Evolutionary conservation across 2,888 invertebrate genomes (phyloP), one percentile per base, ranked within the genome.

Genomic region (Epinotia demarniana): DNA sequence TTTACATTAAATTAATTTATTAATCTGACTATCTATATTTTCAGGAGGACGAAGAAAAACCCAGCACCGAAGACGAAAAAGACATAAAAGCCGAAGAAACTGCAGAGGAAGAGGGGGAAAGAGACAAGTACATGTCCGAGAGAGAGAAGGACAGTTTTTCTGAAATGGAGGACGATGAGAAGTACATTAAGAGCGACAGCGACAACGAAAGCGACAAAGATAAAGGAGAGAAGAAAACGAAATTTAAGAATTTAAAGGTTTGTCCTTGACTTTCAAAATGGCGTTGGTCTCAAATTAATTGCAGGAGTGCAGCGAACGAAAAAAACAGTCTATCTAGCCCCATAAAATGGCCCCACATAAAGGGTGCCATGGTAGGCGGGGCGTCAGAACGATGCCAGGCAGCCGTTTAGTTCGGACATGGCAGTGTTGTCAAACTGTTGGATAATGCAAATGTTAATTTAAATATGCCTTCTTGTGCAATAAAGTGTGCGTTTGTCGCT

Each of bases 161-260:
- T 0, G 94, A 94, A 75, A 87, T 94, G 90, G 94, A 94, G 77
- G 94, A 94, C 3, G 94, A 94, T 77, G 94, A 94, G 74, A 94
- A 94, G 63, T 93, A 88, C 64, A 90, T 89, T 76, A 93, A 93
- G 77, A 92, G 91, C 78, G 94, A 94, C 66, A 90, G 92, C 0
- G 94, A 94, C 70, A 93, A 93, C 66, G 94, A 94, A 75, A 94
- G 93, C 58, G 94, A 94, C 4, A 90, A 89, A 76, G 84, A 79
- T 9, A 86, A 86, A 66, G 80, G 76, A 16, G 84, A 80, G 9
- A 90, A 91, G 66, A 86, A 87, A 18, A 83, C 81, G n/a, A 91
- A 90, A 76, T 93, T 92, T 79, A 90, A 92, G 75, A 91, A 93
- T 83, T 83, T 93, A 1, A 93, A 94, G 92, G 93, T 93, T 77